These are phyloP conservation scores for Propithecus perrieri DNA, from an alignment of 2,797 vertebrate species.

Conservation along the genomic window DNA sequence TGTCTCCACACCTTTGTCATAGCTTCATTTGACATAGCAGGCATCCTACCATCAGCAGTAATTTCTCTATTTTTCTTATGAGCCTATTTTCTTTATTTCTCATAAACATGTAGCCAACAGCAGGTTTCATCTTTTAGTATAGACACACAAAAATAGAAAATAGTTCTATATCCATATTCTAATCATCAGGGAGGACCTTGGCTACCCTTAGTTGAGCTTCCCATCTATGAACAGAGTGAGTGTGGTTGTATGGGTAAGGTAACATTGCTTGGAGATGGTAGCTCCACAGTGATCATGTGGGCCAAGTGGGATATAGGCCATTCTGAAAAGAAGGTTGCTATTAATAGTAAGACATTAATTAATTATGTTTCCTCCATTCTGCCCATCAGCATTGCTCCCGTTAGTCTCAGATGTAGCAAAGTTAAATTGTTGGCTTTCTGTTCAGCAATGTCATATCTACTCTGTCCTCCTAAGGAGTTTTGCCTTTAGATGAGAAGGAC, in stretches of 20 bases:
- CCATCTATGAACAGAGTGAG: neutral
- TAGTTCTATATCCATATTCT: neutral
- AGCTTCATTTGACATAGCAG: neutral
- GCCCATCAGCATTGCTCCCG: neutral
- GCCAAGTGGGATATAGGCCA: neutral
- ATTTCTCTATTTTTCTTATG: neutral
- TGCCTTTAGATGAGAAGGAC: neutral
- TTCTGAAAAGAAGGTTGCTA: neutral
- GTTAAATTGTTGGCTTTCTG: neutral
- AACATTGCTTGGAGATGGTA: neutral
- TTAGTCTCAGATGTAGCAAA: neutral
- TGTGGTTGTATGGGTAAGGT: neutral
- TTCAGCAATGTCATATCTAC: neutral
- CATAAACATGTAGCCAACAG: neutral
- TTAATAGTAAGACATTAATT: no score
- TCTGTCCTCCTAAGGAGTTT: neutral
- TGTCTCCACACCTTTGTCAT: rapidly evolving
- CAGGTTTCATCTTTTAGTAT: neutral
- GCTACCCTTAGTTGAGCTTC: neutral
- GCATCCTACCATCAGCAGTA: no score
- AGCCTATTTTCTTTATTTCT: neutral
- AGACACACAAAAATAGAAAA: neutral
- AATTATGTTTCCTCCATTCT: neutral
- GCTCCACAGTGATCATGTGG: neutral
- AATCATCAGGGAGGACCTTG: neutral